phyloP scores from a whole-genome alignment of 2,888 invertebrate species.

The Euphydryas editha region DNA sequence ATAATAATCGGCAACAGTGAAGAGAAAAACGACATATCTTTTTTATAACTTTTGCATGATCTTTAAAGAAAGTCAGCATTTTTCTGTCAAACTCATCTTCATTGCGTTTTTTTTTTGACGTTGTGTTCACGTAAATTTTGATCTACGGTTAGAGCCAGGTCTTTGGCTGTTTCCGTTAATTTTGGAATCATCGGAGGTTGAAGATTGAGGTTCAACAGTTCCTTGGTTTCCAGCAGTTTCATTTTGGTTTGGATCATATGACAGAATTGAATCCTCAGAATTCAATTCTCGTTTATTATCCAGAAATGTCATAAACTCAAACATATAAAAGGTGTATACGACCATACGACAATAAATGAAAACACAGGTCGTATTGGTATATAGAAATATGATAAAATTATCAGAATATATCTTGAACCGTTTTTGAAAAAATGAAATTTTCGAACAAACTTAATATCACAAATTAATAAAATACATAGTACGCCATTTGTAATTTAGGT shows the following conservation, averaged over 20 bases:
- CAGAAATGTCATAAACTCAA: too few relatives aligned
- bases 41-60: slow-evolving; percentile 33
- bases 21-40: slow-evolving; percentile 37
- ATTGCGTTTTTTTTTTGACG: slow-evolving; percentile 23
- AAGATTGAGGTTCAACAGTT: slow-evolving; percentile 7
- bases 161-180: not conserved
- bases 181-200: not conserved
- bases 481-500: too few relatives aligned
- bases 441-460: too few relatives aligned
- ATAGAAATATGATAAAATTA: too few relatives aligned
- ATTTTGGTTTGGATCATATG: slow-evolving; percentile 1
- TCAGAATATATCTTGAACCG: too few relatives aligned
- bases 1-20: slow-evolving; percentile 26
- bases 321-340: too few relatives aligned
- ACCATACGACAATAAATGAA: too few relatives aligned
- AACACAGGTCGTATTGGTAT: too few relatives aligned
- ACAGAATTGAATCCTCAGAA: not conserved
- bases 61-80: slow-evolving; percentile 38
- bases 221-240: not conserved
- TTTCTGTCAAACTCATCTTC: slow-evolving; percentile 37
- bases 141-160: slow-evolving; percentile 26
- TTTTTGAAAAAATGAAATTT: too few relatives aligned
- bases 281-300: too few relatives aligned
- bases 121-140: slow-evolving; percentile 26
- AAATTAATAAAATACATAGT: too few relatives aligned